Base-by-base conservation (phyloP, 2,113 vertebrate species). In the Amphiprion percula region DNA sequence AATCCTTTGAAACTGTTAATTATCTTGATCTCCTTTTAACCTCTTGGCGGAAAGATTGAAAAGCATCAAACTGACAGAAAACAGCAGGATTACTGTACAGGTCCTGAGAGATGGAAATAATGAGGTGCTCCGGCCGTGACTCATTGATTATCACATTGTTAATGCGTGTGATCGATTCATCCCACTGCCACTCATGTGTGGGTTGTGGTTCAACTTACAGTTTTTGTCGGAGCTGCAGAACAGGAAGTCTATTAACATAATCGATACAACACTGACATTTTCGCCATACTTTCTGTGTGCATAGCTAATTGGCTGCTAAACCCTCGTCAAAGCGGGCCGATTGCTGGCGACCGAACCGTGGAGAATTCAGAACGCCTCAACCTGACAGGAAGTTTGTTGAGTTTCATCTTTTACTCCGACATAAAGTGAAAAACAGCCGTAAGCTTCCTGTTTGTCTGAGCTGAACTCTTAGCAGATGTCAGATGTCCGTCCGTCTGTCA, bases 191-290 rank as follows among this genome's bases (percentile, higher is more conserved):
- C 60, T 88, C 79, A 41, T 47, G 24, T 28, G 49, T 21, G 5
- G 46, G 52, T 39, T 63, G 66, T 19, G 75, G 37, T 83, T 71
- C 50, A 84, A 60, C 52, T 62, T 41, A 62, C 82, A 69, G 46
- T 80, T 14, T 30, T 80, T 61, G 16, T 80, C 83, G 77, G 47
- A 84, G 47, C 70, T 73, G 76, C 52, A 79, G 72, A 89, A 81
- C 81, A 78, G 55, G 41, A 68, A 64, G 77, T 56, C 66, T 52
- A 71, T 88, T 81, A 74, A 61, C 77, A 84, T 68, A 65, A 92
- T 91, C 87, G 5, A 91, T 88, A 67, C 23, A 10, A n/a, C 68
- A 30, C 79, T 83, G 87, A 84, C 89, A 90, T 88, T 89, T 89
- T 53, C 23, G 33, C 68, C 26, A 37, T 10, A 69, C 72, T 79